These are phyloP conservation scores for Oryctes rhinoceros DNA, from an alignment of 1,140 invertebrate genomes.

Conservation along the genomic window DNA sequence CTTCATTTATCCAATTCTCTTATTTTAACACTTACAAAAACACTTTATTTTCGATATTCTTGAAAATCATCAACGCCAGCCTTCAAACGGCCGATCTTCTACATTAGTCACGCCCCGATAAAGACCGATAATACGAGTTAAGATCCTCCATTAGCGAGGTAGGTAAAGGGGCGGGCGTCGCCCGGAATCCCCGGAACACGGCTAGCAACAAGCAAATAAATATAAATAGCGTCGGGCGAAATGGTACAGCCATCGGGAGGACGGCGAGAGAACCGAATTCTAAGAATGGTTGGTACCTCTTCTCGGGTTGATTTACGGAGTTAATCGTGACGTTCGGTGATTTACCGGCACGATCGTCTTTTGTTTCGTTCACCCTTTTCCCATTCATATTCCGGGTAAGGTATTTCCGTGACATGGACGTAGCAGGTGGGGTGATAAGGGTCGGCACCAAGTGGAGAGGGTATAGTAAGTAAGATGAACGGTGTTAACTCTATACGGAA, in stretches of 20 bases:
- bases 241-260: background rate
- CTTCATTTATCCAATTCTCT: too few species aligned
- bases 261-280: background rate
- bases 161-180: background rate
- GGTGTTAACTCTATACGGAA: too few species aligned
- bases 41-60: too few species aligned
- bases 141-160: too few species aligned
- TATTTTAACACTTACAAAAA: too few species aligned
- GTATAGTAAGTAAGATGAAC: too few species aligned
- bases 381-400: background rate
- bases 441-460: too few species aligned
- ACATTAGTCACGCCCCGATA: too few species aligned
- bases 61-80: too few species aligned
- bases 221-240: background rate
- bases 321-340: slow-evolving; percentile 10
- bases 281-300: background rate
- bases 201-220: slow-evolving; percentile 1
- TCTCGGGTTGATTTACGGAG: background rate
- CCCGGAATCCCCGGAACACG: background rate
- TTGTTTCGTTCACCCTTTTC: slow-evolving; percentile 4
- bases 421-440: background rate
- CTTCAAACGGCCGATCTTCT: too few species aligned
- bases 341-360: slow-evolving; percentile 3
- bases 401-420: background rate
- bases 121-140: too few species aligned